These are phyloP conservation scores for Drosophila merina DNA, from an alignment of 2,888 invertebrate species.

Conservation along the genomic window DNA sequence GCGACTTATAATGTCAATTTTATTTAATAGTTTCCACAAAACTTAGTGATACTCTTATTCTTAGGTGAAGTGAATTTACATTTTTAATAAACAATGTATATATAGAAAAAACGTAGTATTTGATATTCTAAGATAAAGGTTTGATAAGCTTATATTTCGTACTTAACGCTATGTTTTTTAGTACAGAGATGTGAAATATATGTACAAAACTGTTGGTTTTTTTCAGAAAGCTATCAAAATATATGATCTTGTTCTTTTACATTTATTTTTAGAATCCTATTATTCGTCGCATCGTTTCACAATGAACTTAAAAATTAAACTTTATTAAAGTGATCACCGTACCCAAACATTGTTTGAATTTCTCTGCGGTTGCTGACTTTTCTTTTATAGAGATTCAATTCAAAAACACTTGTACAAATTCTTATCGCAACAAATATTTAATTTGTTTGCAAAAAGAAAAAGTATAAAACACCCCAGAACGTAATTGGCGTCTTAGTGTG, in stretches of 20 bases:
- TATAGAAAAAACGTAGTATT: too few relatives aligned
- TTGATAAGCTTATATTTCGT: too few relatives aligned
- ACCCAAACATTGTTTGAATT: neutral
- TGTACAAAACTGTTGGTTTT: too few relatives aligned
- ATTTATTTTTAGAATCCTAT: neutral
- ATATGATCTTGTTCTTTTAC: neutral
- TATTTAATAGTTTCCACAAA: neutral
- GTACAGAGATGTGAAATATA: too few relatives aligned
- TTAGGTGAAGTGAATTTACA: too few relatives aligned
- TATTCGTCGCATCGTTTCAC: neutral
- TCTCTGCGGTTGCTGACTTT: constrained; percentile 2
- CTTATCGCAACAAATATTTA: neutral
- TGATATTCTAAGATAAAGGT: too few relatives aligned
- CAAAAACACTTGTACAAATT: constrained; percentile 37
- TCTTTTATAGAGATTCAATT: constrained; percentile 6
- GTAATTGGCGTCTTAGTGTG: constrained; percentile 8
- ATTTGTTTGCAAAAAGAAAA: neutral
- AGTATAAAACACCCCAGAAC: constrained; percentile 9
- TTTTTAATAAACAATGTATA: too few relatives aligned
- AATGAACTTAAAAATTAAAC: neutral
- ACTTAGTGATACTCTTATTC: neutral
- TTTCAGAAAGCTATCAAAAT: too few relatives aligned
- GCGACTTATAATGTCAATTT: neutral
- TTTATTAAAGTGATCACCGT: neutral
- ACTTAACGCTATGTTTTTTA: too few relatives aligned